These are phyloP conservation scores for Eubasilissa splendida DNA, from an alignment of 2,888 invertebrate species.

Conservation along the genomic window DNA sequence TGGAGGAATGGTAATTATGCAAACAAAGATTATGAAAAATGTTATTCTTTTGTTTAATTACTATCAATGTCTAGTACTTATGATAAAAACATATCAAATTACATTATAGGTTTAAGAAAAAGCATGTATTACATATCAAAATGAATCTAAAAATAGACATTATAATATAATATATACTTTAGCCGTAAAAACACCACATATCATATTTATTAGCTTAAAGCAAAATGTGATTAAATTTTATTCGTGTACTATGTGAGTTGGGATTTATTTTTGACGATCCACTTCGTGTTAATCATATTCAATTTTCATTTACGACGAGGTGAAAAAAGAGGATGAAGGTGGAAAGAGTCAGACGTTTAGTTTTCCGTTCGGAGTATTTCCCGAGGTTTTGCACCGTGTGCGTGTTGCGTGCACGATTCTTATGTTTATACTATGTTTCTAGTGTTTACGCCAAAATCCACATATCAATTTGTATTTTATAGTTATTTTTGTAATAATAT, in stretches of 20 bases:
- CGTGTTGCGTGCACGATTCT: not conserved
- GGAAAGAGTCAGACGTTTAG: not conserved
- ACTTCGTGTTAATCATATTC: no score
- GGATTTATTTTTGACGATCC: constrained; percentile 8
- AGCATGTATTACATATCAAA: constrained; percentile 42
- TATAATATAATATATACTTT: constrained; percentile 22
- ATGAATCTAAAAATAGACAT: constrained; percentile 29
- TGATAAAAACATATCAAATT: constrained; percentile 34
- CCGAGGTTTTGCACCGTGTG: constrained; percentile 5
- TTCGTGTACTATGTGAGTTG: constrained; percentile 18
- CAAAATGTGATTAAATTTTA: constrained; percentile 34
- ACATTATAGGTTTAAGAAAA: constrained; percentile 31
- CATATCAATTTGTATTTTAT: constrained; percentile 50
- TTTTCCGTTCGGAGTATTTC: not conserved
- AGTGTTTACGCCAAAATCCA: constrained; percentile 51
- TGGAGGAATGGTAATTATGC: not conserved
- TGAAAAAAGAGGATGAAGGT: no score
- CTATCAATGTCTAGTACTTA: constrained; percentile 14
- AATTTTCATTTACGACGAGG: no score
- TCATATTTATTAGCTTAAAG: constrained; percentile 42
- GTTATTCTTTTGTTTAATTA: not conserved
- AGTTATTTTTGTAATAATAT: constrained; percentile 55
- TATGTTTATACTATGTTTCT: constrained; percentile 38
- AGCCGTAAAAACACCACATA: constrained; percentile 33
- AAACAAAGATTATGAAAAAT: not conserved